Evolutionary conservation across 2,888 invertebrate genomes (phyloP).

Genomic region (Heliconius sara): DNA sequence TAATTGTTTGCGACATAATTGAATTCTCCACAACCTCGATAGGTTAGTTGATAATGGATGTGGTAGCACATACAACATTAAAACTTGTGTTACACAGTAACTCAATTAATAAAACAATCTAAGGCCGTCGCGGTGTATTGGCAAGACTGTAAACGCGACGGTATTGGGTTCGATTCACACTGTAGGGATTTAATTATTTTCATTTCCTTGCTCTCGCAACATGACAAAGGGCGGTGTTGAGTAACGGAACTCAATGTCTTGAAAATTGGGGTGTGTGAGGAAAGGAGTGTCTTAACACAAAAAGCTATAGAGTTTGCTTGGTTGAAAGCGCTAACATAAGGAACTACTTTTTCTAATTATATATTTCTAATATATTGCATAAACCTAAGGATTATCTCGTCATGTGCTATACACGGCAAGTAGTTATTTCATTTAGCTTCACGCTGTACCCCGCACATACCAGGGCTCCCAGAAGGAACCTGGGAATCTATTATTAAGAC

Average conservation of each 20-base stretch:
- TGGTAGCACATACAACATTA: not conserved
- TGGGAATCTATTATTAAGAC: too few relatives aligned
- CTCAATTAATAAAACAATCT: not conserved
- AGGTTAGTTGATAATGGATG: not conserved
- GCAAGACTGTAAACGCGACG: not conserved
- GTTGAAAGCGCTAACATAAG: too few relatives aligned
- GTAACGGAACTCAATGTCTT: not conserved
- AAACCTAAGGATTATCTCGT: too few relatives aligned
- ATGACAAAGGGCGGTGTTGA: not conserved
- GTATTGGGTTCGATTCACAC: not conserved
- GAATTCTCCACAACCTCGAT: conserved; percentile 4
- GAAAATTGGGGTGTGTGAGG: not conserved
- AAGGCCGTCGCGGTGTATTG: not conserved
- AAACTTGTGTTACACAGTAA: not conserved
- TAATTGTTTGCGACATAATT: not conserved
- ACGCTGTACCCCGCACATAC: too few relatives aligned
- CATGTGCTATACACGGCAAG: too few relatives aligned
- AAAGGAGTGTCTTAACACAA: not conserved
- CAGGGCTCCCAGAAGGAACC: too few relatives aligned
- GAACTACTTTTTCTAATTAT: too few relatives aligned
- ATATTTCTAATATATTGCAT: too few relatives aligned
- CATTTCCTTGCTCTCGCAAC: not conserved
- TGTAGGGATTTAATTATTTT: not conserved
- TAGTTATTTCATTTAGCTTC: too few relatives aligned
- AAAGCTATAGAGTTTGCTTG: not conserved